A percentile compares a stretch with the other conserved stretches of the same genome.
phyloP scores from a whole-genome alignment of 2,113 vertebrate genomes.

The Chroicocephalus ridibundus region DNA sequence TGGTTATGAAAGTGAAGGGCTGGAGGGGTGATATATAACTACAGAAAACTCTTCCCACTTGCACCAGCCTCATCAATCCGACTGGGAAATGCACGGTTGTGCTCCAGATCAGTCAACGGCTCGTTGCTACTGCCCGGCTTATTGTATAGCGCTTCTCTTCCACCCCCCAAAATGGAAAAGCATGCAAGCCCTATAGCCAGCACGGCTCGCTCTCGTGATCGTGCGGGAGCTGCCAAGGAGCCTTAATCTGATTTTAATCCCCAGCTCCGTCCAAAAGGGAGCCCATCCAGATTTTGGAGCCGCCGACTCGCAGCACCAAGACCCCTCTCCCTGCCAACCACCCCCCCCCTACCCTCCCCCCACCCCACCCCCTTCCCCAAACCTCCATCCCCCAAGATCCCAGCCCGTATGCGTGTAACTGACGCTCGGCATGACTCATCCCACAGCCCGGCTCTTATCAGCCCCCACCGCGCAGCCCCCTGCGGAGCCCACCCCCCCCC shows the following conservation, averaged over 20 bases:
- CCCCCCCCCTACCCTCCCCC: no score
- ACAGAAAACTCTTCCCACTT: conserved; percentile 61
- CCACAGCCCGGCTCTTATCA: not conserved
- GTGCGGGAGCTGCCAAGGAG: conserved; percentile 62
- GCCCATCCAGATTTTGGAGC: conserved; percentile 8
- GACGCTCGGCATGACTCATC: conserved; percentile 51
- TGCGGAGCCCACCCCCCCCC: not conserved
- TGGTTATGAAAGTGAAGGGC: conserved; percentile 62
- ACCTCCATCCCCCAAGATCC: conserved; percentile 35
- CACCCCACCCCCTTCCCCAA: not conserved
- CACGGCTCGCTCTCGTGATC: conserved; percentile 62
- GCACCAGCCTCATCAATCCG: conserved; percentile 24
- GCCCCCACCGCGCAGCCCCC: conserved; percentile 23
- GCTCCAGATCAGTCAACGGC: not conserved
- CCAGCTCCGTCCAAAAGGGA: conserved; percentile 19
- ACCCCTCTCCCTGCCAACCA: not conserved
- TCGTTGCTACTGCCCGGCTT: not conserved
- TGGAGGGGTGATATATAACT: conserved; percentile 35
- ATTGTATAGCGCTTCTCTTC: conserved; percentile 42
- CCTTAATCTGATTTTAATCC: conserved; percentile 66
- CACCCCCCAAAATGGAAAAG: conserved; percentile 71
- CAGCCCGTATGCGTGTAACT: conserved; percentile 27
- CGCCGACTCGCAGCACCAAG: not conserved
- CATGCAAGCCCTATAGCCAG: conserved; percentile 68
- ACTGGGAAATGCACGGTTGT: not conserved